Base-by-base conservation (phyloP, 2,113 vertebrate genomes). In the Ptyas mucosa region DNA sequence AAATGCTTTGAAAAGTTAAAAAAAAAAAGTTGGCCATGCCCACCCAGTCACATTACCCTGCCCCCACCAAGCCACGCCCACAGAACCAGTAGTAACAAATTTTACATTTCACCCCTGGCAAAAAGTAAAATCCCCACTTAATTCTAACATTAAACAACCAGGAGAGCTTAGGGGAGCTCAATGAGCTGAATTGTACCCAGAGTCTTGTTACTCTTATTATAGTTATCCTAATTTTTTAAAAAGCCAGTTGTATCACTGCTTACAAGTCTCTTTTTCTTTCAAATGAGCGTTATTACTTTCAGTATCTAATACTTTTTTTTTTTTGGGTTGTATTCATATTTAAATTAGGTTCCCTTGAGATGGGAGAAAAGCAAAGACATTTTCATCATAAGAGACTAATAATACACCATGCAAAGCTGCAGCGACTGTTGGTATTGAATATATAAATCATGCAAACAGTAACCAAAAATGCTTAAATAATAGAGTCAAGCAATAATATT, bases 381-480 rank as follows among this genome's bases (percentile, higher is more conserved):
- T 97, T 97, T 96, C 97, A 97, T 97, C 97, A 96, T 96, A 97
- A 97, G 97, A 97, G 96, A 97, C 97, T 97, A 96, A 97, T 97
- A 96, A 97, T 88, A 95, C 92, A 94, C 95, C 94, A 93, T 95
- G 95, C 75, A 93, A 97, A 96, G 96, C 97, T 97, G 94, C 94
- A 61, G 93, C 94, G 96, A 89, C 93, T 96, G 97, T 96, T 94
- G 89, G 95, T 96, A 96, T 95, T 94, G 95, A 95, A 96, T 95
- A 95, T 96, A 95, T 94, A 96, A 97, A 97, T 96, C 94, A 90
- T 81, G 49, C 90, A 94, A 95, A 91, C 92, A 95, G 95, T 93
- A 96, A 95, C 95, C 92, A 94, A 95, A 87, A 95, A 95, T 95
- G 92, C 94, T 95, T 95, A 93, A 95, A 92, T 93, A 96, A 95